phyloP scores from a whole-genome alignment of 2,888 invertebrate species.

The Heliconius ismenius region DNA sequence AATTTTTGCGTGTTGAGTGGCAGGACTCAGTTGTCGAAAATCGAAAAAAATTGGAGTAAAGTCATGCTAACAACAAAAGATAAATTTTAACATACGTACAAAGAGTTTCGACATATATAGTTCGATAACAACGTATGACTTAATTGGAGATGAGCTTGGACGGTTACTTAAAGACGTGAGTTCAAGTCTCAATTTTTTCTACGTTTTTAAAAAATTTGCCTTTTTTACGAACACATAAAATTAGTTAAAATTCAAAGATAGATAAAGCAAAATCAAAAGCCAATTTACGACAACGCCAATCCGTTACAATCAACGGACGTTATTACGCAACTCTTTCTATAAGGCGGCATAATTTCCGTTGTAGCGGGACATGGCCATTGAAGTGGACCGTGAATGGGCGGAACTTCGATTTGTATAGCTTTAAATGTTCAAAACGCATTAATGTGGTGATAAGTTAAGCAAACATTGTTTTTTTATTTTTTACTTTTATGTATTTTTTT shows the following conservation, averaged over 20 bases:
- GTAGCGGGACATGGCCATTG: slow-evolving; percentile 52
- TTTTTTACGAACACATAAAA: not conserved
- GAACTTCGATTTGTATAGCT: slow-evolving; percentile 58
- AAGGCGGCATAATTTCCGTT: slow-evolving; percentile 52
- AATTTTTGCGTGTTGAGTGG: no score
- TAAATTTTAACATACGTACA: no score
- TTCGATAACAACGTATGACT: not conserved
- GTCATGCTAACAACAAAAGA: no score
- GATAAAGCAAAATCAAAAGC: not conserved
- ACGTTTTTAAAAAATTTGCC: no score
- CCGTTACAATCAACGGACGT: slow-evolving; percentile 26
- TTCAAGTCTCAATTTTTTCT: not conserved
- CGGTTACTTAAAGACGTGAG: not conserved
- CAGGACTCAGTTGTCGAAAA: no score
- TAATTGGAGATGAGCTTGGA: not conserved
- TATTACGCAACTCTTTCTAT: slow-evolving; percentile 51
- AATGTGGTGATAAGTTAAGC: slow-evolving; percentile 41
- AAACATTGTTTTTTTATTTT: not conserved
- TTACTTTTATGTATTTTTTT: no score
- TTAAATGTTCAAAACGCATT: slow-evolving; percentile 48
- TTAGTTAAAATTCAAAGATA: slow-evolving; percentile 29
- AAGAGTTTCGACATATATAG: not conserved
- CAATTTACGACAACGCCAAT: slow-evolving; percentile 23
- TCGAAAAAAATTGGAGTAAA: no score
- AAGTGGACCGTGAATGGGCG: slow-evolving; percentile 55